These are phyloP conservation scores for Laticauda colubrina DNA, from an alignment of 2,113 vertebrate species.

Conservation along the genomic window DNA sequence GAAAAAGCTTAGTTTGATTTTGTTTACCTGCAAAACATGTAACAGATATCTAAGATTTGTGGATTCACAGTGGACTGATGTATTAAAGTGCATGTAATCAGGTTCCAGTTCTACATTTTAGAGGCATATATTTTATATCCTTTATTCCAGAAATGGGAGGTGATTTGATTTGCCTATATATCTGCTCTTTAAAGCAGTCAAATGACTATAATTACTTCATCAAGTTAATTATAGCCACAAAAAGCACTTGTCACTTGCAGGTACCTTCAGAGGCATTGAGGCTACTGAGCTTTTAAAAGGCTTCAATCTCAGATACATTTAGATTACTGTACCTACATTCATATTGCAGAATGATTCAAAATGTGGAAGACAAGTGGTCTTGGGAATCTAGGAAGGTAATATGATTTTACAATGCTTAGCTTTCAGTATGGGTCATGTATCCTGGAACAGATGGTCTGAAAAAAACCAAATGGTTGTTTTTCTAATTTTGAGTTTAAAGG, in stretches of 20 bases:
- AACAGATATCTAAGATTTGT: not conserved
- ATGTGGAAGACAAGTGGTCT: not conserved
- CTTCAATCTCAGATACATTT: not conserved
- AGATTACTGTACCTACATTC: not conserved
- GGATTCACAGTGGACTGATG: not conserved
- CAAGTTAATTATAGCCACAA: constrained; percentile 22
- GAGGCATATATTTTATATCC: not conserved
- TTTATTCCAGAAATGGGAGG: not conserved
- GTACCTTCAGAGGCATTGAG: not conserved
- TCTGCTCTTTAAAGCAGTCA: not conserved
- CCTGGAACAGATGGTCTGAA: constrained; percentile 25
- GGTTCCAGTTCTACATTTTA: not conserved
- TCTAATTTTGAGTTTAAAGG: constrained; percentile 26
- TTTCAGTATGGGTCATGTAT: constrained; percentile 7
- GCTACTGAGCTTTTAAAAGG: not conserved
- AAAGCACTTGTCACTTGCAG: not conserved
- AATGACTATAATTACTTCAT: constrained; percentile 26
- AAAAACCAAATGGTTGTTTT: constrained; percentile 18
- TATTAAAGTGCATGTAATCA: not conserved
- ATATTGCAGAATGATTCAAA: not conserved
- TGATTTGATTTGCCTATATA: not conserved
- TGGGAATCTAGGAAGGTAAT: not conserved
- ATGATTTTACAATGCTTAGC: constrained; percentile 22
- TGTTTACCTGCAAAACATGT: not conserved
- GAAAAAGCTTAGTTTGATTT: not conserved